A percentile compares a stretch with the other conserved stretches of the same genome.
These are phyloP conservation scores for Linnaemya vulpina DNA, from an alignment of 2,888 invertebrate species.

Conservation along the genomic window DNA sequence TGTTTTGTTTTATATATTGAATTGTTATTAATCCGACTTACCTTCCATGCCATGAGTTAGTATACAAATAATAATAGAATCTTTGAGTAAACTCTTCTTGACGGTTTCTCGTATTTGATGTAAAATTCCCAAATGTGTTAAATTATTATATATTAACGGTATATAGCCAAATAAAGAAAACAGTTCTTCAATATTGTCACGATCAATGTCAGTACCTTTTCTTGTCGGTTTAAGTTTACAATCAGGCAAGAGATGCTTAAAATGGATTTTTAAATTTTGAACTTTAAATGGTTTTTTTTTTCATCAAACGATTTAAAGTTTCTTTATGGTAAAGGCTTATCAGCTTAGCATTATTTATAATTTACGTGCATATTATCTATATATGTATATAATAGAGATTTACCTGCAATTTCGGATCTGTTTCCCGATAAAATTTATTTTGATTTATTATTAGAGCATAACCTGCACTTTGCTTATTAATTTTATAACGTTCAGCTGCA, in stretches of 20 bases:
- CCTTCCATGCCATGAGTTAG: slow-evolving; percentile 81
- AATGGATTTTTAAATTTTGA: not conserved
- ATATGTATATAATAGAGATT: not conserved
- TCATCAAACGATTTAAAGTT: not conserved
- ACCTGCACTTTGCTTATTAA: slow-evolving; percentile 77
- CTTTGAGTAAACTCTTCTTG: slow-evolving; percentile 75
- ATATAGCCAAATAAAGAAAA: slow-evolving; percentile 79
- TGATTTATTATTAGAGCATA: slow-evolving; percentile 81
- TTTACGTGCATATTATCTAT: not conserved
- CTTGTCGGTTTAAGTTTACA: slow-evolving; percentile 72
- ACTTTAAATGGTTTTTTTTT: too few species aligned
- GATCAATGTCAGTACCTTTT: slow-evolving; percentile 79
- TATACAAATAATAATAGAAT: slow-evolving; percentile 81
- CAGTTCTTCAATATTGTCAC: slow-evolving; percentile 73
- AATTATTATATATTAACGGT: slow-evolving; percentile 74
- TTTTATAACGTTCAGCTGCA: slow-evolving; percentile 72
- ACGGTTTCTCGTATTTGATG: slow-evolving; percentile 75
- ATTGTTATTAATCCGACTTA: slow-evolving; percentile 24
- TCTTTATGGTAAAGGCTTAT: too few species aligned
- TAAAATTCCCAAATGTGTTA: slow-evolving; percentile 77
- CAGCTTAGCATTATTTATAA: not conserved
- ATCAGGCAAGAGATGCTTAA: slow-evolving; percentile 38
- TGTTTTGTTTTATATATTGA: not conserved
- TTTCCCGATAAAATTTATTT: slow-evolving; percentile 75
- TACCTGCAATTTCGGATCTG: slow-evolving; percentile 75